These are phyloP conservation scores for Gisinianus flammeolus DNA, from an alignment of 2,888 invertebrate species.

Conservation along the genomic window DNA sequence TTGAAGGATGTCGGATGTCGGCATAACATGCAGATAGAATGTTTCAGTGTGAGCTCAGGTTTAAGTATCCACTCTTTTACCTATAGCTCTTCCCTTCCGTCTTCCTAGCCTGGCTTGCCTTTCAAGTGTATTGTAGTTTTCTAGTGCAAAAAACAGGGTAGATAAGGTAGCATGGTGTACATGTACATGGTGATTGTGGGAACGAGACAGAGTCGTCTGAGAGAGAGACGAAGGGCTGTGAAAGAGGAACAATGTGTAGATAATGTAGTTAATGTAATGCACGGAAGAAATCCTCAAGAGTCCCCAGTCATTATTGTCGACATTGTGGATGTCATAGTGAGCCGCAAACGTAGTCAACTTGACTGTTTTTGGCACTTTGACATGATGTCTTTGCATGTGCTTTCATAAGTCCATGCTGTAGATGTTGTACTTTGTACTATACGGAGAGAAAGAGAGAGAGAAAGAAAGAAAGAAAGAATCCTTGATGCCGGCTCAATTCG, in stretches of 20 bases:
- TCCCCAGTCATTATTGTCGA: slow-evolving; percentile 13
- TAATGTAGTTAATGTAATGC: slow-evolving; percentile 1
- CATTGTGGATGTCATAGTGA: slow-evolving; percentile 38
- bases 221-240: neutral
- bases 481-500: slow-evolving; percentile 1
- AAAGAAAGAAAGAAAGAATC: neutral
- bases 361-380: slow-evolving; percentile 38
- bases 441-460: neutral
- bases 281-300: slow-evolving; percentile 4
- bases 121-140: neutral
- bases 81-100: neutral
- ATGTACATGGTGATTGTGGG: neutral
- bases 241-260: slow-evolving; percentile 15
- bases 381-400: slow-evolving; percentile 28
- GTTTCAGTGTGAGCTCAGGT: neutral
- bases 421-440: neutral
- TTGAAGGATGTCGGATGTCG: slow-evolving; percentile 3
- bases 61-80: neutral
- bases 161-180: neutral
- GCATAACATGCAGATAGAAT: neutral
- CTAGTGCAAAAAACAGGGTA: neutral
- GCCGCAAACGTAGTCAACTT: slow-evolving; percentile 35
- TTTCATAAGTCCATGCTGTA: neutral
- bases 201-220: neutral
- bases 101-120: neutral